These are phyloP conservation scores for Triplophysa bombifrons DNA, from an alignment of 2,797 vertebrate genomes.

Conservation along the genomic window DNA sequence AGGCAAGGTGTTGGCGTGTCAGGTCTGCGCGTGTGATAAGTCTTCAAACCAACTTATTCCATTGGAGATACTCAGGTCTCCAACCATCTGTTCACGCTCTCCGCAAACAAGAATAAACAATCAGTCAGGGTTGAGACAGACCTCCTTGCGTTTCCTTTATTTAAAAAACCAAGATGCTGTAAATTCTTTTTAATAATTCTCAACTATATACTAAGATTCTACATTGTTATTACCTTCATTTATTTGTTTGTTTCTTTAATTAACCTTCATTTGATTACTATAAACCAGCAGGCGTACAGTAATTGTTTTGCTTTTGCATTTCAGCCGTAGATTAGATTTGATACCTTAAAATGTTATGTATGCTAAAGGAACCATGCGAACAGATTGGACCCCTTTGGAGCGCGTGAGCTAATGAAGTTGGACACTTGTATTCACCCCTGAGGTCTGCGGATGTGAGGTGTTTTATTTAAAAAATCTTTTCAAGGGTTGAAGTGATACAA, in stretches of 20 bases:
- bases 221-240: constrained; percentile 10
- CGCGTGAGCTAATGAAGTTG: constrained; percentile 43
- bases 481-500: constrained; percentile 18
- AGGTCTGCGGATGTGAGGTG: constrained; percentile 30
- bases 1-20: constrained; percentile 52
- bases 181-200: constrained; percentile 28
- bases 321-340: constrained; percentile 39
- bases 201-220: not conserved
- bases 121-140: constrained; percentile 45
- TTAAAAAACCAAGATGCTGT: constrained; percentile 24
- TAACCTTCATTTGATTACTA: constrained; percentile 36
- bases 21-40: constrained; percentile 56
- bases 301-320: constrained; percentile 36
- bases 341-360: constrained; percentile 38
- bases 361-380: constrained; percentile 33
- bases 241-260: constrained; percentile 35
- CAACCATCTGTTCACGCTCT: constrained; percentile 50
- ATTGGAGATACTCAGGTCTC: constrained; percentile 42
- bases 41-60: constrained; percentile 55
- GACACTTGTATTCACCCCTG: constrained; percentile 43
- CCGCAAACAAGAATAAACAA: constrained; percentile 40
- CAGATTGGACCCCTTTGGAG: constrained; percentile 45
- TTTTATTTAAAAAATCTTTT: constrained; percentile 36
- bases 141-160: constrained; percentile 46
- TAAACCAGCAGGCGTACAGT: constrained; percentile 29